Percentiles rank a stretch among this genome's conserved stretches.
Conservation (phyloP, 2,888 invertebrate species). For the Agrilus mali region DNA sequence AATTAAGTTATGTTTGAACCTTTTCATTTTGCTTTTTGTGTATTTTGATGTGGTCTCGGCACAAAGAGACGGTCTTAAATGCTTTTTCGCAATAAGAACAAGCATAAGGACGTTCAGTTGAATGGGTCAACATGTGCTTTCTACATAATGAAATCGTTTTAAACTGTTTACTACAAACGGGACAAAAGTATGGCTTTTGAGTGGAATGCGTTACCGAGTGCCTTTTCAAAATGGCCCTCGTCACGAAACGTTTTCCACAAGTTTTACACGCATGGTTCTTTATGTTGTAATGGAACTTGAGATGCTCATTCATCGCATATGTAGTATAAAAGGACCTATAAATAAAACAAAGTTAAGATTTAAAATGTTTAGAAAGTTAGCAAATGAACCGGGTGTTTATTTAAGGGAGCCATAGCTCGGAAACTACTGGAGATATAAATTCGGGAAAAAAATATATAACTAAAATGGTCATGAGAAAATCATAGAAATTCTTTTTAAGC, state of each 20-base stretch:
- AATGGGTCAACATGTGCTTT: slow-evolving; percentile 37
- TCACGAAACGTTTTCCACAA: slow-evolving; percentile 31
- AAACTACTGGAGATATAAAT: no score
- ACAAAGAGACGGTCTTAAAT: slow-evolving; percentile 16
- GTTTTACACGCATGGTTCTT: slow-evolving; percentile 28
- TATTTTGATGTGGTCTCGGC: slow-evolving; percentile 35
- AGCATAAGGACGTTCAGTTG: slow-evolving; percentile 21
- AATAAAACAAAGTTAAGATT: neutral
- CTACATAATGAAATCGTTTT: slow-evolving; percentile 46
- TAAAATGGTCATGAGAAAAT: no score
- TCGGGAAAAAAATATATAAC: neutral
- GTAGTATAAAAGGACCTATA: slow-evolving; percentile 22
- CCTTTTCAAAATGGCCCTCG: slow-evolving; percentile 26
- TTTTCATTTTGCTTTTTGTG: slow-evolving; percentile 37
- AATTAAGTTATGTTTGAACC: neutral
- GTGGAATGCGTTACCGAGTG: slow-evolving; percentile 32
- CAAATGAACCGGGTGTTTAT: no score
- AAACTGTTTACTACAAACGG: slow-evolving; percentile 46
- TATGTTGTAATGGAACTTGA: slow-evolving; percentile 25
- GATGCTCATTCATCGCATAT: slow-evolving; percentile 25
- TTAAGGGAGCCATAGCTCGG: no score
- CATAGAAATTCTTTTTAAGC: no score
- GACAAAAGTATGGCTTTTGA: slow-evolving; percentile 42
- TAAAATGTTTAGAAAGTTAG: no score
- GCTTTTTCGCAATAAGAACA: slow-evolving; percentile 19